Conservation (phyloP, 1,140 invertebrate genomes). For the Teleopsis dalmanni region DNA sequence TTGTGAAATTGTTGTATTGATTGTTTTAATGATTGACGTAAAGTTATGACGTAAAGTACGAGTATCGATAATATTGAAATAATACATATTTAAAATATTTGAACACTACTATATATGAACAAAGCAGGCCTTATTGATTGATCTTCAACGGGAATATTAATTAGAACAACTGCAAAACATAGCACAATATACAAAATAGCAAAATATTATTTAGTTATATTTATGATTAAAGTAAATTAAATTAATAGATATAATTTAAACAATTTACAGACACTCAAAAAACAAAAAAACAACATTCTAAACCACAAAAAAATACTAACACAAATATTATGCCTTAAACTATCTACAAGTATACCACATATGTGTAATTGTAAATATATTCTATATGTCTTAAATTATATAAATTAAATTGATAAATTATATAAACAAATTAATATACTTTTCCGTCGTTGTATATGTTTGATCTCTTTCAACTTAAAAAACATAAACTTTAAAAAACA, state of each 20-base stretch:
- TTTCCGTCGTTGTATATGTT: conserved; percentile 6
- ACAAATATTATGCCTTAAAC: neutral
- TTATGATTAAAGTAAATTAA: no score
- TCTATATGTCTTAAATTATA: neutral
- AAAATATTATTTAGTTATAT: no score
- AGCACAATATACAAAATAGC: no score
- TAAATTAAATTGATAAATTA: neutral
- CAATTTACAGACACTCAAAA: conserved; percentile 3
- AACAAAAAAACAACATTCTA: conserved; percentile 10
- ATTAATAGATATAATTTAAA: conserved; percentile 2
- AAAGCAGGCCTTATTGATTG: no score
- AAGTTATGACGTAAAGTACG: no score
- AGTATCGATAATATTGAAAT: no score
- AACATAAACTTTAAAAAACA: neutral
- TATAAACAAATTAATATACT: neutral
- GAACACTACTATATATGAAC: no score
- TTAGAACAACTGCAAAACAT: no score
- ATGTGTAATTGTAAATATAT: conserved; percentile 4
- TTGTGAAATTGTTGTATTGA: no score
- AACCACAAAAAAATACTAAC: neutral
- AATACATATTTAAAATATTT: no score
- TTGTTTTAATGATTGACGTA: no score
- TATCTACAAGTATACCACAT: neutral
- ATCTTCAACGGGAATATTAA: no score
- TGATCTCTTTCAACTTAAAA: neutral